Conservation (phyloP, 1,140 invertebrate genomes). For the Samia ricini region DNA sequence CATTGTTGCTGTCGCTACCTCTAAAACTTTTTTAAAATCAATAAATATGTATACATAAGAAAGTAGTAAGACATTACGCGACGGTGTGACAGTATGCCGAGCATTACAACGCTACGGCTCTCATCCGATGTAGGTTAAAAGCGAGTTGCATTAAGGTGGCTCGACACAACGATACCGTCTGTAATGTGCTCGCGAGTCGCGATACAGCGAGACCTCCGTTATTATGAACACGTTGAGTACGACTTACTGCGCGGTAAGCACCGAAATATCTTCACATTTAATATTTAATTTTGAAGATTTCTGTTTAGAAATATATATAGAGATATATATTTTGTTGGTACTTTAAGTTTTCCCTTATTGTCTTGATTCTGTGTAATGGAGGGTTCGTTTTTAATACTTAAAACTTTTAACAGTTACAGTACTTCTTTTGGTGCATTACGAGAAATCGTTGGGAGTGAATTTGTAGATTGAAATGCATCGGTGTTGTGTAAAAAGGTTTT, state of each 20-base stretch:
- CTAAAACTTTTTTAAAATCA: too few relatives aligned
- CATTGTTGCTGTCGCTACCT: too few relatives aligned
- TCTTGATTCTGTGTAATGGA: not conserved
- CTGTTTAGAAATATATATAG: not conserved
- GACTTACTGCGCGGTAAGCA: not conserved
- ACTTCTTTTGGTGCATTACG: too few relatives aligned
- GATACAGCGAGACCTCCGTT: conserved; percentile 8
- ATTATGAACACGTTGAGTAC: conserved; percentile 25
- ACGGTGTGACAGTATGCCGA: conserved; percentile 10
- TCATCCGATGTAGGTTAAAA: conserved; percentile 50
- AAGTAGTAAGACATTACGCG: too few relatives aligned
- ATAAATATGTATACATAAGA: too few relatives aligned
- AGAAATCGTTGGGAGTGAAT: too few relatives aligned
- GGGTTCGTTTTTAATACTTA: too few relatives aligned
- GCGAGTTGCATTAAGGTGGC: conserved; percentile 48
- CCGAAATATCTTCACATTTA: not conserved
- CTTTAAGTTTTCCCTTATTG: not conserved
- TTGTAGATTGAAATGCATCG: too few relatives aligned
- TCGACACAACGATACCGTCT: conserved; percentile 32
- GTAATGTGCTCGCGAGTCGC: conserved; percentile 24
- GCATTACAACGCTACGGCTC: conserved; percentile 24
- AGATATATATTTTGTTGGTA: not conserved
- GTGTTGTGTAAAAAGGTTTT: too few relatives aligned
- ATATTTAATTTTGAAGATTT: not conserved
- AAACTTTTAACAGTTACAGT: too few relatives aligned